Evolutionary conservation across 2,888 invertebrate species (phyloP), one percentile per base, ranked within the genome.

Genomic region (Sipha maydis): DNA sequence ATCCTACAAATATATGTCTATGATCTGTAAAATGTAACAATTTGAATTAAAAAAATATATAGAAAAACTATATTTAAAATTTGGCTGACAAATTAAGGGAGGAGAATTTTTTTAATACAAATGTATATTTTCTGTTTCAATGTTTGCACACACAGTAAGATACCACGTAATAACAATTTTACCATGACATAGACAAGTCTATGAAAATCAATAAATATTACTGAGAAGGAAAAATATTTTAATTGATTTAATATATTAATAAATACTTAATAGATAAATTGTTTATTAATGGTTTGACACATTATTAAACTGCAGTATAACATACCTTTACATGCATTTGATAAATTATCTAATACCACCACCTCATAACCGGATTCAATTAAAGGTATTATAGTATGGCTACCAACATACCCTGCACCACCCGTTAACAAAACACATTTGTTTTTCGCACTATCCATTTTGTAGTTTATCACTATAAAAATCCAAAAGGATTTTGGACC

Each of bases 361-460:
- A 98, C 97, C 90, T 95, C 93, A 92, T 95, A 95, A 89, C 94
- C 94, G 90, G 94, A 93, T 90, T 95, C 94, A 48, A 98, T 93
- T 85, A 98, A 93, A 91, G 96, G 95, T 89, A 96, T 93, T 61
- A 97, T 95, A 0, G 97, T 96, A 92, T 99, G 98, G 89, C 97
- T 97, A 89, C 98, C 99, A 89, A 99, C 96, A 93, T 97, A 99
- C 85, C 99, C 98, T 82, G 97, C 98, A 90, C 98, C 98, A 89
- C 98, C 98, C 83, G 98, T 98, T 61, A 86, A 80, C 38, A 86
- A 86, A 86, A 86, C 86, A 73, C 79, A 86, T 80, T 71, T 79
- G 79, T 19, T 80, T 75, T 80, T 86, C 19, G 61, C 28, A 80
- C 19, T 56, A 38, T 80, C 73, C 86, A 86, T 86, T 86, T 86